Evolutionary conservation across 2,888 invertebrate genomes (phyloP).

Genomic region (Scaptomyza caliginosa): DNA sequence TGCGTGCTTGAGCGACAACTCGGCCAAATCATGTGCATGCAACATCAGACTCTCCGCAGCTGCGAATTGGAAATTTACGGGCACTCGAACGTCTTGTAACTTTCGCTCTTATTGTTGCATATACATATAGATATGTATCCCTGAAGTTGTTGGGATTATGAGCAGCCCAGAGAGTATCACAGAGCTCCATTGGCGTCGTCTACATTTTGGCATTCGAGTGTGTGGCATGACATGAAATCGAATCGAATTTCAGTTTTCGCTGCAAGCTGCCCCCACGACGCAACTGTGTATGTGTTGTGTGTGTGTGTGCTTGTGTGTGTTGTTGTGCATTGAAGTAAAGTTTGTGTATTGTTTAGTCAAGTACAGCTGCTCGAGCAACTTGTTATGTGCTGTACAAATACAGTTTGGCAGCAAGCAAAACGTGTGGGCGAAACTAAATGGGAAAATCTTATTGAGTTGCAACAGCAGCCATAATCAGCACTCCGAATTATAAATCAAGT

Average conservation of each 20-base stretch:
- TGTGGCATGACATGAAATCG: slow-evolving; percentile 68
- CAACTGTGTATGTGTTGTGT: slow-evolving; percentile 17
- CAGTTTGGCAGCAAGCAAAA: slow-evolving; percentile 42
- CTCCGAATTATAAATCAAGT: background rate
- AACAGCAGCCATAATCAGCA: slow-evolving; percentile 20
- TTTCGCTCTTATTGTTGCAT: slow-evolving; percentile 72
- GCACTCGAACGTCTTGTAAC: slow-evolving; percentile 55
- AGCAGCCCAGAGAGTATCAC: slow-evolving; percentile 50
- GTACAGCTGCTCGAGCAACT: slow-evolving; percentile 73
- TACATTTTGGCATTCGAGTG: slow-evolving; percentile 39
- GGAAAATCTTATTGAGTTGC: slow-evolving; percentile 30
- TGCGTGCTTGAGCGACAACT: slow-evolving; percentile 79
- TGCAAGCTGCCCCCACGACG: slow-evolving; percentile 24
- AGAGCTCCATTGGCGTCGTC: slow-evolving; percentile 22
- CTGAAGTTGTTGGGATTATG: slow-evolving; percentile 32
- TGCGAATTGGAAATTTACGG: slow-evolving; percentile 47
- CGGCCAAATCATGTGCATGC: slow-evolving; percentile 71
- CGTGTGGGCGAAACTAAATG: slow-evolving; percentile 34
- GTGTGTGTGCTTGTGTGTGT: slow-evolving; percentile 23
- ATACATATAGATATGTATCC: slow-evolving; percentile 2
- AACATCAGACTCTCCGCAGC: slow-evolving; percentile 35
- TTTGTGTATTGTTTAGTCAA: slow-evolving; percentile 77
- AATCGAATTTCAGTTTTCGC: slow-evolving; percentile 68
- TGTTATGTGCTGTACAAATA: slow-evolving; percentile 68
- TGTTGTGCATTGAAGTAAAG: slow-evolving; percentile 55